Base-by-base conservation (phyloP, 1,140 invertebrate genomes). In the Drosophila hydei region DNA sequence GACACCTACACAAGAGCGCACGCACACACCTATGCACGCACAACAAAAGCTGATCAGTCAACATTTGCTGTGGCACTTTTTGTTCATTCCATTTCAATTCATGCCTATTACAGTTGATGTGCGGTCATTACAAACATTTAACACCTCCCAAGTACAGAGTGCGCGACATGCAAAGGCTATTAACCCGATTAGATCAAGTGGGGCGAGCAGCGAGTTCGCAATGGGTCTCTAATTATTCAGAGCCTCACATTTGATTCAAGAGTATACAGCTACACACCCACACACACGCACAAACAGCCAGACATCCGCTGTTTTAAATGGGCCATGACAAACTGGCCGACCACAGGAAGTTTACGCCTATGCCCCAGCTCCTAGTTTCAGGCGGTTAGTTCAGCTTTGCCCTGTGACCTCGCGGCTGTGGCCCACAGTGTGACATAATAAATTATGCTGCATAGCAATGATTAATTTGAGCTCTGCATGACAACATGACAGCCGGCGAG, bases 131-230 rank as follows among this genome's bases (percentile, higher is more conserved):
- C 75, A 81, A 83, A 62, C 83, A 81, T 88, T 87, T 87, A 87
- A 78, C 83, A 87, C 78, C 81, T 85, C 67, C 38, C 54, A 69
- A 88, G 60, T 43, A 38, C 56, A 36, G 56, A 48, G 36, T 42
- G 43, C 27, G 67, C 75, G 75, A 88, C 81, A 88, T 88, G 81
- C 78, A 78, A 88, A 78, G 61, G 84, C 83, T 79, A 76, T 87
- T 87, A 87, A 78, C 75, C 68, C 87, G 83, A 87, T 88, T 88
- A 87, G 88, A 87, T 88, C 83, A 81, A 88, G 75, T 70, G 61
- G 63, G 63, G 51, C 50, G 42, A 48, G 38, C 64, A 62, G 72
- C 47, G 25, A 25, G 48, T 48, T 47, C 36, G 62, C 56, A 69
- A 51, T 54, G 67, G 64, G 67, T 61, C 71, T 76, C 67, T 83